Evolutionary conservation across 2,888 invertebrate species (phyloP), one percentile per base, ranked within the genome.

Genomic region (Lycia hirtaria): DNA sequence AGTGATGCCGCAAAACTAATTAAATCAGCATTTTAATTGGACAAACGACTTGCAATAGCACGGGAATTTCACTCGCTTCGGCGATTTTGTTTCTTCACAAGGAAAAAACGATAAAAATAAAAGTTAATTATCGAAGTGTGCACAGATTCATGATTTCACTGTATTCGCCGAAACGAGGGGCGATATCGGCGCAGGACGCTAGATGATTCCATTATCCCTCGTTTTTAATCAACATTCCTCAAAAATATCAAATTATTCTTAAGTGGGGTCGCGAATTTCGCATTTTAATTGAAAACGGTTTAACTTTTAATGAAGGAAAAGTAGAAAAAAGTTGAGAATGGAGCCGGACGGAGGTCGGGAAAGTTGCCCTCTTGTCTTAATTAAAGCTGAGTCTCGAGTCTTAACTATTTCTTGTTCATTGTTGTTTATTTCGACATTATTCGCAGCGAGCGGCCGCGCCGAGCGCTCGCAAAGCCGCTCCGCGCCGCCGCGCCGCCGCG

Each of bases 211-310:
- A 60, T 60, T 41, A 64, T 60, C 47, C 56, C 30, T 22, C 55
- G 47, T 57, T 63, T 65, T 63, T 63, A 60, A 66, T 61, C 61
- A 56, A 64, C 56, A 60, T 57, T 62, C 62, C 41, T 53, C 32
- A 60, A 63, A 57, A 66, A 66, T 65, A 63, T 62, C 60, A 63
- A 61, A 62, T 66, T 66, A 66, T 58, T 62, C 50, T 56, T 53
- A 56, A 65, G 60, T 61, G 61, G 65, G 63, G 61, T 60, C 61
- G 53, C 56, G 50, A 56, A 56, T 67, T 76, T 75, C 66, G 66
- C 70, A 74, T 80, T 83, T 83, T 83, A 83, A 85, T 84, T 83
- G 83, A 83, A 81, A 80, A 73, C 73, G 71, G 71, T 79, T 78
- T 63, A 82, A 84, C 77, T 84, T 85, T 84, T 85, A 83, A 85